phyloP scores from a whole-genome alignment of 2,113 vertebrate species.

The Aplodontia rufa region DNA sequence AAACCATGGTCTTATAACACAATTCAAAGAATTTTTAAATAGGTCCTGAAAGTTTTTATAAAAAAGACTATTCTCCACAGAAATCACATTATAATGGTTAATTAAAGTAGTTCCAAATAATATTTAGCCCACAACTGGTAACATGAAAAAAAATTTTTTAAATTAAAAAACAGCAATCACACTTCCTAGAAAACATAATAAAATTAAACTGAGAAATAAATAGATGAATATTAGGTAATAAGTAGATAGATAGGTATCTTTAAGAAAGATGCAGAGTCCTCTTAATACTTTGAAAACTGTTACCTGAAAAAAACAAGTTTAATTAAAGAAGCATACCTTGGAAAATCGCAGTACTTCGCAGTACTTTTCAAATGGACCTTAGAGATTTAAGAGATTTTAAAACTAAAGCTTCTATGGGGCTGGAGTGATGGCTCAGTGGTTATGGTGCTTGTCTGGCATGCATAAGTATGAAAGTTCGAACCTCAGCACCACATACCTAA shows the following conservation, averaged over 20 bases:
- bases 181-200: not conserved
- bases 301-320: not conserved
- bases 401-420: not conserved
- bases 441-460: too few species aligned
- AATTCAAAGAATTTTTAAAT: not conserved
- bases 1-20: conserved; percentile 33
- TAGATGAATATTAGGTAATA: not conserved
- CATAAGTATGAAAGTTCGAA: too few species aligned
- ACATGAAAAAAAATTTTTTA: not conserved
- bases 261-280: not conserved
- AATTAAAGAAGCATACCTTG: not conserved
- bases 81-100: not conserved
- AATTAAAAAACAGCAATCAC: not conserved
- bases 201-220: not conserved
- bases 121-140: not conserved
- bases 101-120: conserved; percentile 1
- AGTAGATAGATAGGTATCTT: not conserved
- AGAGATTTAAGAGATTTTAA: not conserved
- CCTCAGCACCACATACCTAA: too few species aligned
- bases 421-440: too few species aligned
- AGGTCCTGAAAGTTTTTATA: not conserved
- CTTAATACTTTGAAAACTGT: not conserved
- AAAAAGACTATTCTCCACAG: not conserved
- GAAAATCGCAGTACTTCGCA: not conserved
- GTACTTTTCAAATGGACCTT: not conserved